These are phyloP conservation scores for Drosophila subquinaria DNA, from an alignment of 2,888 invertebrate species.

Conservation along the genomic window DNA sequence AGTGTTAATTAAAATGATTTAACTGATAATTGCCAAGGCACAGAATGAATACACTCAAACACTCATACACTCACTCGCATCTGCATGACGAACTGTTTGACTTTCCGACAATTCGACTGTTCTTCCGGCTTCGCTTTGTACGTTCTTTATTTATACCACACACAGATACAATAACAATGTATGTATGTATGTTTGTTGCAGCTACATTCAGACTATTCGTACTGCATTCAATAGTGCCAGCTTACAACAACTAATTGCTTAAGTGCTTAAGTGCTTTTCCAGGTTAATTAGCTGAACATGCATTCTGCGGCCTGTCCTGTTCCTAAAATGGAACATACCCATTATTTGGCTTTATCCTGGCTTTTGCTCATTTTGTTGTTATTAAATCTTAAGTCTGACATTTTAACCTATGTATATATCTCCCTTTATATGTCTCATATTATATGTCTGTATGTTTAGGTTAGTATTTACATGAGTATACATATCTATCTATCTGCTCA, in stretches of 20 bases:
- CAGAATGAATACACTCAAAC: conserved; percentile 30
- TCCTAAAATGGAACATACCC: conserved; percentile 7
- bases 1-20: conserved; percentile 83
- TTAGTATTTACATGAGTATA: conserved; percentile 19
- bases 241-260: conserved; percentile 50
- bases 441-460: conserved; percentile 34
- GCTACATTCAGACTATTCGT: neutral
- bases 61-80: conserved; percentile 16
- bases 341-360: conserved; percentile 28
- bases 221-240: conserved; percentile 28
- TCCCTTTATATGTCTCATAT: conserved; percentile 32
- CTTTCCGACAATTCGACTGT: conserved; percentile 24
- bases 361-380: conserved; percentile 40
- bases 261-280: conserved; percentile 80
- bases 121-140: conserved; percentile 45
- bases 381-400: conserved; percentile 46
- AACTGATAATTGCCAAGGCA: conserved; percentile 71
- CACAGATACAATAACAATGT: neutral
- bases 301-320: conserved; percentile 32
- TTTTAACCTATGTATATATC: conserved; percentile 16
- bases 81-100: conserved; percentile 47
- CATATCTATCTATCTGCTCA: neutral
- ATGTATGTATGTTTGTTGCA: conserved; percentile 8
- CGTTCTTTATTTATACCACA: conserved; percentile 37
- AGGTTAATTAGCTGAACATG: conserved; percentile 73